A percentile compares a stretch with the other conserved stretches of the same genome.
phyloP scores from a whole-genome alignment of 2,888 invertebrate genomes.

The Lymantria dispar region DNA sequence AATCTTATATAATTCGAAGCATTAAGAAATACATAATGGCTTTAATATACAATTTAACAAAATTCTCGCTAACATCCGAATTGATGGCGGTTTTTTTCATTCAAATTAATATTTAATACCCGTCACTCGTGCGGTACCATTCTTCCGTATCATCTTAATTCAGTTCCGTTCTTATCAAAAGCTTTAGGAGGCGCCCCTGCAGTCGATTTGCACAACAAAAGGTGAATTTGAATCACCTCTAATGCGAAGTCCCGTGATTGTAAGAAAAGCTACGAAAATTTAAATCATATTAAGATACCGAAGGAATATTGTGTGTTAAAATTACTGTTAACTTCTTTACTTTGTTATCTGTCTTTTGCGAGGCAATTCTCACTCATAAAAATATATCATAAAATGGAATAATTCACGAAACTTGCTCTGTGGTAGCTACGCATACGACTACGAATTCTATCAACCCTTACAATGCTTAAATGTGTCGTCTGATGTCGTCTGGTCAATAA shows the following conservation, averaged over 20 bases:
- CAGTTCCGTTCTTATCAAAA: constrained; percentile 23
- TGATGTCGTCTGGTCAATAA: no score
- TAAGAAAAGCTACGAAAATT: constrained; percentile 16
- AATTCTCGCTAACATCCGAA: neutral
- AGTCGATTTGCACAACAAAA: constrained; percentile 48
- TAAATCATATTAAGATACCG: constrained; percentile 23
- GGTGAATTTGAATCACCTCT: constrained; percentile 39
- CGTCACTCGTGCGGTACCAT: constrained; percentile 9
- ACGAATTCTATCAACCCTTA: no score
- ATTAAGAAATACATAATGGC: no score
- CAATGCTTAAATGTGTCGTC: no score
- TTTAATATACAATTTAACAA: no score
- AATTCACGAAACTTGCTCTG: no score
- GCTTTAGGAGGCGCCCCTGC: constrained; percentile 25
- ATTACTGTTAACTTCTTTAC: no score
- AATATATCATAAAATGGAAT: no score
- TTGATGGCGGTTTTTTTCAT: neutral
- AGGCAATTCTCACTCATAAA: no score
- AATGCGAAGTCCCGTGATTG: constrained; percentile 31
- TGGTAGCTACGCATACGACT: no score
- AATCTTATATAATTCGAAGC: no score
- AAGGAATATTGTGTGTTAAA: neutral
- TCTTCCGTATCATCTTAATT: constrained; percentile 26
- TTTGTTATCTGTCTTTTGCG: no score
- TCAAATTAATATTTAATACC: constrained; percentile 1